Percentiles rank a stretch among this genome's conserved stretches.
These are phyloP conservation scores for Leptinotarsa lineolata DNA, from an alignment of 1,140 invertebrate species.

Conservation along the genomic window DNA sequence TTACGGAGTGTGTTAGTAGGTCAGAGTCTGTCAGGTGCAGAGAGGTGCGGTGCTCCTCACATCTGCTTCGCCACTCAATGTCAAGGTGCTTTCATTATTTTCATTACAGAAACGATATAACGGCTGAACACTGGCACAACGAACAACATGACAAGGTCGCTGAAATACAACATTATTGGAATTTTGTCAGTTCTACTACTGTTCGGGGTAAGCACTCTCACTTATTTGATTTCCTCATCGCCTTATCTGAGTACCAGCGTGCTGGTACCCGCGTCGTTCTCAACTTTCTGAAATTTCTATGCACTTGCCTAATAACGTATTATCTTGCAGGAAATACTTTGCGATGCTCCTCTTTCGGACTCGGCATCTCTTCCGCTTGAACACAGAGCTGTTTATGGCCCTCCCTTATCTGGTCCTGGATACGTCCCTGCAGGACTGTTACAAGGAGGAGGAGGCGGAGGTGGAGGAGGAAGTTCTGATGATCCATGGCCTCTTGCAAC, in stretches of 20 bases:
- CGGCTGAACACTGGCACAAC: constrained; percentile 42
- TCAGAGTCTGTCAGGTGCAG: constrained; percentile 49
- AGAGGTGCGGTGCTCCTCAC: constrained; percentile 30
- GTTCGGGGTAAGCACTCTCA: constrained; percentile 44
- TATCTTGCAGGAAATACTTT: constrained; percentile 66
- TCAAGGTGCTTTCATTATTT: constrained; percentile 46
- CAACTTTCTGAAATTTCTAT: neutral
- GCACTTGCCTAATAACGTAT: constrained; percentile 8
- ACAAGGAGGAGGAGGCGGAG: constrained; percentile 52
- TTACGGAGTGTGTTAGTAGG: constrained; percentile 54
- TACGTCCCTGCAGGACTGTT: constrained; percentile 58
- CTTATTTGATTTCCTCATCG: neutral
- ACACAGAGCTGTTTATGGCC: constrained; percentile 75
- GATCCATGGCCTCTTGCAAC: constrained; percentile 83
- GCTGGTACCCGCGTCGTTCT: constrained; percentile 13
- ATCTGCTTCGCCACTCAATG: constrained; percentile 35
- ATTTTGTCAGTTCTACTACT: constrained; percentile 40
- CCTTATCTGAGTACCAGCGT: constrained; percentile 6
- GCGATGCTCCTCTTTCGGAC: constrained; percentile 75
- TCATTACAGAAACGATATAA: constrained; percentile 45
- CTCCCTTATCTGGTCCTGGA: constrained; percentile 66
- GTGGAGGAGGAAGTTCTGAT: constrained; percentile 57
- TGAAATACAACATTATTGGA: constrained; percentile 41
- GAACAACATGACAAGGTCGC: constrained; percentile 46
- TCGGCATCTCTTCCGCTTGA: constrained; percentile 78